These are phyloP conservation scores for Toxotes chatareus DNA, from an alignment of 2,113 vertebrate species.

Conservation along the genomic window DNA sequence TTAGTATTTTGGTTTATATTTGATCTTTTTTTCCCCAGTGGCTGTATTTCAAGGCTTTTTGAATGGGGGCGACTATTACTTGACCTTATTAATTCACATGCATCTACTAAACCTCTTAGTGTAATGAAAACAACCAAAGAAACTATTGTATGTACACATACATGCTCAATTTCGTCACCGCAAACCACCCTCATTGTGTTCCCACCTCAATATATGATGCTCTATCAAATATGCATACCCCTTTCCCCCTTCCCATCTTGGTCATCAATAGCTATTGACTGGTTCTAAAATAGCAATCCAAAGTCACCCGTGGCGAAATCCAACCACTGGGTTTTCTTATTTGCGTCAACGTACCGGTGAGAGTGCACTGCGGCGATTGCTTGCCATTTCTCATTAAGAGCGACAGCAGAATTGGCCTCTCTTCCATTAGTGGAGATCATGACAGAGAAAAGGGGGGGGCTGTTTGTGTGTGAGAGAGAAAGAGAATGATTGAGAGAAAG, in stretches of 20 bases:
- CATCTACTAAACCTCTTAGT: background rate
- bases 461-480: slow-evolving; percentile 17
- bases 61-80: background rate
- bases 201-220: slow-evolving; percentile 46
- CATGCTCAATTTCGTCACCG: slow-evolving; percentile 6
- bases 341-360: slow-evolving; percentile 55
- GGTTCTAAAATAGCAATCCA: slow-evolving; percentile 79
- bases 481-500: slow-evolving; percentile 17
- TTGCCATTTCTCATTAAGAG: slow-evolving; percentile 82
- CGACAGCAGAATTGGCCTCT: slow-evolving; percentile 72
- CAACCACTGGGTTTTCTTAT: slow-evolving; percentile 77
- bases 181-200: slow-evolving; percentile 40
- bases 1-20: slow-evolving; percentile 18
- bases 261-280: slow-evolving; percentile 82
- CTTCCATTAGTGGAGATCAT: slow-evolving; percentile 78
- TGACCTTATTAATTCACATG: background rate
- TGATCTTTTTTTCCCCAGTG: background rate
- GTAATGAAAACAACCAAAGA: slow-evolving; percentile 14
- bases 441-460: slow-evolving; percentile 43
- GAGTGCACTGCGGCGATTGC: slow-evolving; percentile 65
- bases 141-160: background rate
- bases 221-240: slow-evolving; percentile 78
- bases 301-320: slow-evolving; percentile 75
- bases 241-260: slow-evolving; percentile 62
- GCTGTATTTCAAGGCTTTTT: slow-evolving; percentile 1